A percentile compares a stretch with the other conserved stretches of the same genome.
Conservation (phyloP, 2,888 invertebrate species). For the Formica aserva region DNA sequence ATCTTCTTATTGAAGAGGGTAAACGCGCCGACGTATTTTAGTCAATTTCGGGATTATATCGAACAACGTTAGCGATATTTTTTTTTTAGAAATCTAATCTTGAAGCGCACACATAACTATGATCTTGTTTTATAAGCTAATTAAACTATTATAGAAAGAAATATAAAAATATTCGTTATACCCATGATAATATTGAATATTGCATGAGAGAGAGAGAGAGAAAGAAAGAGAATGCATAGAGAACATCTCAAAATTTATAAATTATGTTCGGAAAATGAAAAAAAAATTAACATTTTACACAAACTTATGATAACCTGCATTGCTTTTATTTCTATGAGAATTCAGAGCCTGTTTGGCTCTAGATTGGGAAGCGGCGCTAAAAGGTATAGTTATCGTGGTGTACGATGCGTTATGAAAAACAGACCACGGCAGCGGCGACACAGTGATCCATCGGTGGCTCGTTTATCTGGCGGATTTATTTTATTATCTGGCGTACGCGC, state of each 20-base stretch:
- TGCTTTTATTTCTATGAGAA: neutral
- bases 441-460: constrained; percentile 59
- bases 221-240: neutral
- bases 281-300: neutral
- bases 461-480: constrained; percentile 58
- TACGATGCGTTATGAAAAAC: constrained; percentile 68
- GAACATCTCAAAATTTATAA: neutral
- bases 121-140: constrained; percentile 5
- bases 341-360: constrained; percentile 8
- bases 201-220: neutral
- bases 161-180: neutral
- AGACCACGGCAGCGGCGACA: constrained; percentile 68
- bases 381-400: constrained; percentile 58
- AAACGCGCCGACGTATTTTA: neutral
- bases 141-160: neutral
- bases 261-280: neutral
- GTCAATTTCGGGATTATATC: constrained; percentile 3
- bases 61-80: neutral
- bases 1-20: neutral
- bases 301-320: neutral
- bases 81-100: constrained; percentile 1
- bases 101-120: neutral
- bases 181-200: neutral
- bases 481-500: constrained; percentile 51
- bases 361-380: constrained; percentile 49